Base-by-base conservation (phyloP, 2,888 invertebrate genomes). In the Meteorus colon region DNA sequence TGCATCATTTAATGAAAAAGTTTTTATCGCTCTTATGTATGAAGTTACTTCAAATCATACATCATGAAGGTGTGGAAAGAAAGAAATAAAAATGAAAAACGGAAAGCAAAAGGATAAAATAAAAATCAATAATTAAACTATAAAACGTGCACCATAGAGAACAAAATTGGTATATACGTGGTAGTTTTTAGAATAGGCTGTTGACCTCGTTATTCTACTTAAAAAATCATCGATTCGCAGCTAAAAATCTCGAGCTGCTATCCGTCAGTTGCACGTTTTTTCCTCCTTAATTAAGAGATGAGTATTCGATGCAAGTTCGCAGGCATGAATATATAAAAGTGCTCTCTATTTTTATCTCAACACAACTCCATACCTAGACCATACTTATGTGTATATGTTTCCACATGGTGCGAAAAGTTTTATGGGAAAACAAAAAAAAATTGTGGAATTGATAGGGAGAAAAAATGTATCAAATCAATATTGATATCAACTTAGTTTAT, bases 181-280 rank as follows among this genome's bases (percentile, higher is more conserved):
- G 8, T 41, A 12, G 41, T 41, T 12, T 70, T 45, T 69, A 59
- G 76, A n/a, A n/a, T 73, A 80, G 81, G 82, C 75, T 81, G 78
- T 83, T 81, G 83, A 84, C 83, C 82, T 81, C 79, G 74, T 72
- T 74, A 74, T 79, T 77, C 80, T 80, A 81, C 83, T 83, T 83
- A 76, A 79, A 81, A 75, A 82, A 81, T 81, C 83, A 81, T 82
- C 77, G 82, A 83, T 82, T 84, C 82, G 81, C 80, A 79, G 81
- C 79, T 83, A 74, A 80, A 73, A 81, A 77, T 77, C 73, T 76
- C 75, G 76, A 81, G 81, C 79, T 81, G 80, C 51, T 71, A 29
- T 29, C 41, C 41, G 29, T 65, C 51, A 34, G 51, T 65, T 65
- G 37, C 31, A 34, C 34, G 19, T 55, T 55, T 24, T 8, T 24